Percentiles rank a stretch among this genome's conserved stretches.
Evolutionary conservation across 2,797 vertebrate species (phyloP).

Genomic region (Melanotaenia maccullochi): DNA sequence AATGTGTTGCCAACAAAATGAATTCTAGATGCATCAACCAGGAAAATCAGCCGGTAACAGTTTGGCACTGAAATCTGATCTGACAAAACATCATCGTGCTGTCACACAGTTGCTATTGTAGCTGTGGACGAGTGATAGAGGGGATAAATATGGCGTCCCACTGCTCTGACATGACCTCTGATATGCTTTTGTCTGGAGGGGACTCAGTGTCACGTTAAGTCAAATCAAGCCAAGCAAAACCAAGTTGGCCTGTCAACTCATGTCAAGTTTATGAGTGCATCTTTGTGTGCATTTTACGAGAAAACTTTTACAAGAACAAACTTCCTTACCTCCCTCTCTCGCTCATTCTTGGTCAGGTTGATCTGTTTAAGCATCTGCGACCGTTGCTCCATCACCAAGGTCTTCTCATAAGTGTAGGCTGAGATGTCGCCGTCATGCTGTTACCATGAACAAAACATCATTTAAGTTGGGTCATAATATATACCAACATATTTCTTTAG

Average conservation of each 20-base stretch:
- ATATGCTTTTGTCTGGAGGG: conserved; percentile 55
- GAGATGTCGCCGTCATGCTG: conserved; percentile 98
- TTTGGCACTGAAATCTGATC: conserved; percentile 22
- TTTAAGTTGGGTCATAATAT: background rate
- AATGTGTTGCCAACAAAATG: background rate
- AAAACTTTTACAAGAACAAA: conserved; percentile 27
- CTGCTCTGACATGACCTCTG: conserved; percentile 45
- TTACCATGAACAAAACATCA: background rate
- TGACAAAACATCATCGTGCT: conserved; percentile 37
- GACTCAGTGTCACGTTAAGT: conserved; percentile 52
- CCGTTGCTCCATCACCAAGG: conserved; percentile 96
- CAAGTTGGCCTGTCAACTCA: conserved; percentile 50
- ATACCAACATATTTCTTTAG: background rate
- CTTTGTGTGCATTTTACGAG: conserved; percentile 18
- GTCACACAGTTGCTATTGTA: conserved; percentile 12
- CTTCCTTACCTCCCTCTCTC: conserved; percentile 90
- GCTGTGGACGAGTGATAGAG: conserved; percentile 38
- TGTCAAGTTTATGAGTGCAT: conserved; percentile 33
- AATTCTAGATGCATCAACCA: background rate
- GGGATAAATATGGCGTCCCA: conserved; percentile 48
- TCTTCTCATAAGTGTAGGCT: conserved; percentile 98
- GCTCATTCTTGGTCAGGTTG: conserved; percentile 95
- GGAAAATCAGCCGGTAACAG: background rate
- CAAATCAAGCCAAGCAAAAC: conserved; percentile 35
- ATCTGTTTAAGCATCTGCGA: conserved; percentile 98